Evolutionary conservation across 2,113 vertebrate species (phyloP), one percentile per base, ranked within the genome.

Genomic region (Odobenus rosmarus): DNA sequence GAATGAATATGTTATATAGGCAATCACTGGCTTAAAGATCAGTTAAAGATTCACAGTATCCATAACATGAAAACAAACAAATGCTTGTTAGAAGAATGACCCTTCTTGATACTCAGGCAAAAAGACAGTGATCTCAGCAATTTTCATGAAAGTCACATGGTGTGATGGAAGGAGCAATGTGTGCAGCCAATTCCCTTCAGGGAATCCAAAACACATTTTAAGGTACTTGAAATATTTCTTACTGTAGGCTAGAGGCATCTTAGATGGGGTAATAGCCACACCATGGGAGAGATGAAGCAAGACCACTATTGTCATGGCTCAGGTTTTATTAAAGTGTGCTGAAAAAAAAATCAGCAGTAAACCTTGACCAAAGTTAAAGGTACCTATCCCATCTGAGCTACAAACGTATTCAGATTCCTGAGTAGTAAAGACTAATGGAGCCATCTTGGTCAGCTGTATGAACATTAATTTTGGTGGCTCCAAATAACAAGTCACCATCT

Each of bases 1-100:
- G 9, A 53, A 55, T 4, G 15, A 13, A 9, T 57, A 33, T 23
- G 1, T 16, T n/a, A 11, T 3, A 0, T 18, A 77, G 7, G 13
- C 19, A 46, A 33, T 55, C 16, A 57, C 72, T 90, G 57, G 39
- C 39, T 12, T 21, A 26, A 18, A 14, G 59, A 33, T 39, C 12
- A 53, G 13, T 16, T 15, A 55, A 79, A 86, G 59, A 11, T 3
- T 12, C n/a, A 26, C 28, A 79, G 14, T 46, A 12, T 53, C 5
- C 72, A 55, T 33, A 51, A 26, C 8, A 26, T 79, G 12, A 57
- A 67, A 55, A 55, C n/a, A 77, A 76, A 51, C 1, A 49, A 14
- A 11, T 53, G 4, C 46, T 36, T 42, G n/a, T 14, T 5, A 79
- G 49, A 39, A 62, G 16, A n/a, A 6, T 81, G 89, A 42, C 4